A percentile compares a stretch with the other conserved stretches of the same genome.
Evolutionary conservation across 2,113 vertebrate species (phyloP).

Genomic region (Gavialis gangeticus): DNA sequence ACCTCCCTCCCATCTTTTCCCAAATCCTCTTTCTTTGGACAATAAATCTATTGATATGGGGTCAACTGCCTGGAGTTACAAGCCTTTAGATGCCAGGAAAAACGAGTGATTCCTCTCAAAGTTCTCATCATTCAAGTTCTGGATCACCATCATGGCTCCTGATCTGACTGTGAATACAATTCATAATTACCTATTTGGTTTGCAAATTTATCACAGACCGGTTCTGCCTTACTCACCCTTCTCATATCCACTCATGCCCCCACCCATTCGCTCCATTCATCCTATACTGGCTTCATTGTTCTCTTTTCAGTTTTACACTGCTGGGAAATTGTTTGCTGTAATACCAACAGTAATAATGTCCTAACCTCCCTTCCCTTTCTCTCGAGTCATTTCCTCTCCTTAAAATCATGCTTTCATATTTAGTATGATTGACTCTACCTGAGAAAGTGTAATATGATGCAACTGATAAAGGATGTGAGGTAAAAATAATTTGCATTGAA

Average conservation of each 20-base stretch:
- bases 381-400: neutral
- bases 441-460: neutral
- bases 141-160: neutral
- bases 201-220: accelerated
- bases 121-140: neutral
- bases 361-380: neutral
- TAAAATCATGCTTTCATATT: neutral
- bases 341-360: accelerated
- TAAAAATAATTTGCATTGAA: neutral
- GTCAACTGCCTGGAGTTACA: neutral
- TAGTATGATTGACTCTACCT: accelerated
- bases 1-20: neutral
- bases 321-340: neutral
- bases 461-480: neutral
- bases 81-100: neutral
- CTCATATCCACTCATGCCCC: neutral
- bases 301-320: neutral
- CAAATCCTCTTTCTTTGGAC: neutral
- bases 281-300: neutral
- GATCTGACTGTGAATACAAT: neutral
- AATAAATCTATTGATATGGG: neutral
- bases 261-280: neutral
- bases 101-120: neutral
- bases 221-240: neutral
- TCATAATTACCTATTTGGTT: neutral